phyloP scores from a whole-genome alignment of 1,140 invertebrate species.

The Drosophila nannoptera region DNA sequence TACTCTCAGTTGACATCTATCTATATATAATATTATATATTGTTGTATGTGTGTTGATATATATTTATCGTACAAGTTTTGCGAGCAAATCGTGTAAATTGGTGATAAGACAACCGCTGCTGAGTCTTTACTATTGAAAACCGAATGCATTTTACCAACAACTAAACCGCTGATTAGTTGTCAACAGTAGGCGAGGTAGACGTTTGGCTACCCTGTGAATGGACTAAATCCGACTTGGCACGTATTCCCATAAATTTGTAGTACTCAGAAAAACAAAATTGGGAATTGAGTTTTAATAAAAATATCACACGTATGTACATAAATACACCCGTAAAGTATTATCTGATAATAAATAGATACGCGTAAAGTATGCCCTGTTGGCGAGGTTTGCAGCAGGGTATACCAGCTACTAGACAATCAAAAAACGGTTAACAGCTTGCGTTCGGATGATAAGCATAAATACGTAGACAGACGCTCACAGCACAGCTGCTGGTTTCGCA shows the following conservation, averaged over 20 bases:
- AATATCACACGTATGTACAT: no score
- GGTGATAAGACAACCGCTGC: slow-evolving; percentile 18
- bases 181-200: slow-evolving; percentile 2
- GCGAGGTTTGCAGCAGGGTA: not conserved
- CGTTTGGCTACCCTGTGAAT: not conserved
- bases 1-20: not conserved
- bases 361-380: not conserved
- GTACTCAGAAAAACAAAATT: no score
- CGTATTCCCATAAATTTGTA: no score
- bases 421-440: slow-evolving; percentile 1
- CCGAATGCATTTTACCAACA: slow-evolving; percentile 41
- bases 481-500: not conserved
- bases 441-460: slow-evolving; percentile 23
- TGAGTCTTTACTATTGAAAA: slow-evolving; percentile 8
- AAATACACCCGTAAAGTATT: no score
- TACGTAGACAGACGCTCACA: not conserved
- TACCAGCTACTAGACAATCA: not conserved
- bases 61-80: no score
- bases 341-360: no score
- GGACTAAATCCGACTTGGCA: not conserved
- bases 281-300: no score
- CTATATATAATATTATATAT: not conserved
- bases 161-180: slow-evolving; percentile 26
- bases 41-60: not conserved
- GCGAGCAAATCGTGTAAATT: slow-evolving; percentile 2